Evolutionary conservation across 2,113 vertebrate species (phyloP).

Genomic region (Peromyscus maniculatus): DNA sequence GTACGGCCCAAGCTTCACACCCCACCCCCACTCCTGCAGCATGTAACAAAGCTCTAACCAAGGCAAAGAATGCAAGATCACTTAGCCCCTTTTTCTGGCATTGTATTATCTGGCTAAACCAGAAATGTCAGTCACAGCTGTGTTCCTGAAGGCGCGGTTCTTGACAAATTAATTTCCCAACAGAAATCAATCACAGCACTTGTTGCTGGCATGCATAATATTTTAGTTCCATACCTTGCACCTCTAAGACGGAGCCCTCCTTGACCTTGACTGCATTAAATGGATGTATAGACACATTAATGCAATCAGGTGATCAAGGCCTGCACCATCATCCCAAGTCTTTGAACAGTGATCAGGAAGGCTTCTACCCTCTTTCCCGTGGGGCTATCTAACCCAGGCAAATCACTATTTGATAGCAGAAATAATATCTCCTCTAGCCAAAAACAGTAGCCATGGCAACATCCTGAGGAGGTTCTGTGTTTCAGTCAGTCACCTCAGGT

Average conservation of each 20-base stretch:
- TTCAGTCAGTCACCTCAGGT: slow-evolving; percentile 32
- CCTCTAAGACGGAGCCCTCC: slow-evolving; percentile 67
- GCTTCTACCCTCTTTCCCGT: background rate
- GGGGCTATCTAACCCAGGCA: slow-evolving; percentile 18
- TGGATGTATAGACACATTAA: slow-evolving; percentile 73
- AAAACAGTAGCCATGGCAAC: slow-evolving; percentile 53
- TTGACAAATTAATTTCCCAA: slow-evolving; percentile 85
- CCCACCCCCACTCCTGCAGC: background rate
- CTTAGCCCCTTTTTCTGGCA: slow-evolving; percentile 19
- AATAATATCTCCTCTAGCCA: background rate
- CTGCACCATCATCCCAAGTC: slow-evolving; percentile 21
- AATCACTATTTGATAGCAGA: slow-evolving; percentile 50
- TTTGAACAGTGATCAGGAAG: slow-evolving; percentile 52
- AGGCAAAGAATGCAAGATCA: slow-evolving; percentile 64
- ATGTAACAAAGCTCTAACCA: slow-evolving; percentile 66
- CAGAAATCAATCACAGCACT: slow-evolving; percentile 78
- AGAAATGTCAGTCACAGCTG: slow-evolving; percentile 72
- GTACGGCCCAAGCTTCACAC: background rate
- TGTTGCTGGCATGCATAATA: slow-evolving; percentile 77
- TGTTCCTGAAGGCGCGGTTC: slow-evolving; percentile 68
- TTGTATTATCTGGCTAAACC: slow-evolving; percentile 52
- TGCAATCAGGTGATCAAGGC: slow-evolving; percentile 72
- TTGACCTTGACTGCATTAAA: slow-evolving; percentile 82
- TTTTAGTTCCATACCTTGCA: slow-evolving; percentile 81
- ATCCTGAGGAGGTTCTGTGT: slow-evolving; percentile 58